Conservation (phyloP, 2,113 vertebrate species). For the Caretta caretta region DNA sequence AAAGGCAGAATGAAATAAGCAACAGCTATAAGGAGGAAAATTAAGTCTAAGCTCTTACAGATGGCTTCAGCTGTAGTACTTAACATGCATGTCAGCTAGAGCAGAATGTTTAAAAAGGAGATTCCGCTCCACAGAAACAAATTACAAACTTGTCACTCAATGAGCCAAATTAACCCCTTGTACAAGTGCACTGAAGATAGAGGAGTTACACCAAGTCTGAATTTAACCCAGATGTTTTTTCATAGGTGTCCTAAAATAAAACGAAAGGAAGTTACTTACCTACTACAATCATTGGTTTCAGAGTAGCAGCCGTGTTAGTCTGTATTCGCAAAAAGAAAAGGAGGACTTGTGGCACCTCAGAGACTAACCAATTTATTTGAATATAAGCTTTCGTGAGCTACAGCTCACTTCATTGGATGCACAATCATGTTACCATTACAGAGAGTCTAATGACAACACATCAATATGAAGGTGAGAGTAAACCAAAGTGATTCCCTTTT, state of each 20-base stretch:
- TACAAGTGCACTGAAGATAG: background rate
- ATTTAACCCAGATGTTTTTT: background rate
- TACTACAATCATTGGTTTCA: background rate
- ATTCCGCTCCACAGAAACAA: background rate
- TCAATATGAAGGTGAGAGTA: background rate
- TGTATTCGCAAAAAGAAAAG: too few species aligned
- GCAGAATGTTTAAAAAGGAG: constrained; percentile 14
- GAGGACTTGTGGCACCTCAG: too few species aligned
- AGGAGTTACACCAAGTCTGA: background rate
- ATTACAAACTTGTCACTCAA: constrained; percentile 44
- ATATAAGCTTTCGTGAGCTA: too few species aligned
- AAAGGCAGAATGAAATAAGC: constrained; percentile 41
- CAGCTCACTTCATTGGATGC: too few species aligned
- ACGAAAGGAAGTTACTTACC: constrained; percentile 19
- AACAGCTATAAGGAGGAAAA: constrained; percentile 59
- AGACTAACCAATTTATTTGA: too few species aligned
- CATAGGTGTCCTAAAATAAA: constrained; percentile 34
- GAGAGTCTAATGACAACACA: background rate
- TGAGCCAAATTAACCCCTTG: background rate
- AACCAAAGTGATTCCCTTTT: background rate
- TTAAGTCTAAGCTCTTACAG: constrained; percentile 46
- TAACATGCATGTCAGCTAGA: constrained; percentile 33
- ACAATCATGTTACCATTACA: background rate
- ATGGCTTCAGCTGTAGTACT: constrained; percentile 40
- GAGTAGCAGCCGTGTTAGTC: too few species aligned